Base-by-base conservation (phyloP, 2,888 invertebrate species). In the Leptopterna dolabrata region DNA sequence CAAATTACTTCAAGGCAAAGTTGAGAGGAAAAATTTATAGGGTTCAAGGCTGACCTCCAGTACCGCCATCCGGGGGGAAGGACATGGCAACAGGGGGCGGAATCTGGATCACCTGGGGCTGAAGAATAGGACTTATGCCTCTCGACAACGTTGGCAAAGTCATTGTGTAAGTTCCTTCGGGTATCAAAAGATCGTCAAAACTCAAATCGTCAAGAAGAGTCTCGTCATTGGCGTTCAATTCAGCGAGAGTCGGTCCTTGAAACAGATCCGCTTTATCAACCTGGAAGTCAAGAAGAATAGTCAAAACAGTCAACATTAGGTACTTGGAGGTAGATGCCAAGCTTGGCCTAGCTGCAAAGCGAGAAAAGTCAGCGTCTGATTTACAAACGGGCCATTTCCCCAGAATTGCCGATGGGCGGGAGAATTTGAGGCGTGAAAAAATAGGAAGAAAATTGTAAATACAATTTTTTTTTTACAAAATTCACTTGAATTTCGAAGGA, bases 221-320 rank as follows among this genome's bases (percentile, higher is more conserved):
- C 82, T 90, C 90, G 90, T 97, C 97, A 90, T 96, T 96, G 24
- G 96, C 95, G 92, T 96, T 96, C 83, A 97, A 92, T 91, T 97
- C 97, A 0, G 96, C 96, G 86, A 97, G 93, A 89, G 97, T 97
- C 0, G 97, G 96, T 3, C 96, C 95, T 92, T 96, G 95, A 90
- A 97, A 96, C 89, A 96, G 93, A 92, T 97, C 97, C 55, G 96
- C 95, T 92, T 97, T 96, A 92, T 97, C 97, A 86, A 97, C 96
- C 93, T 96, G 95, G 91, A 45, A 45, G 14, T 19, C 7, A 19
- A 80, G 19, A 51, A 47, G 14, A 3, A 0, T 11, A 1, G 14
- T 71, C 14, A 71, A 29, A n/a, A n/a, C n/a, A n/a, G n/a, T n/a
- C n/a, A n/a, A n/a, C n/a, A n/a, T n/a, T n/a, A n/a, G n/a, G n/a